Evolutionary conservation across 2,797 vertebrate species (phyloP).

Genomic region (Vultur gryphus): DNA sequence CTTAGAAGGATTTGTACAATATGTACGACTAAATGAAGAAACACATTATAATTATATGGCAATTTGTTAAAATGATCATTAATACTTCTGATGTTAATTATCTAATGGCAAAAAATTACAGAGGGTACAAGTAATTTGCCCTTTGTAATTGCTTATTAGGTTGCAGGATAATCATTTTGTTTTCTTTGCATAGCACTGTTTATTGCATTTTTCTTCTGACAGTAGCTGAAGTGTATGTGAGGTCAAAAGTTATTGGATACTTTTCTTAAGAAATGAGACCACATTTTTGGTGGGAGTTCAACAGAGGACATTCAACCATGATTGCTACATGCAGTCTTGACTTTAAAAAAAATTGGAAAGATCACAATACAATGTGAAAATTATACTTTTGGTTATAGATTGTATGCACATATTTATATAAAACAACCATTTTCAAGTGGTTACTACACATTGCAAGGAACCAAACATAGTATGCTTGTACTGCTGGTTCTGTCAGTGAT

Average conservation of each 20-base stretch:
- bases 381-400: not conserved
- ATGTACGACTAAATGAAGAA: conserved; percentile 28
- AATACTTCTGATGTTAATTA: conserved; percentile 63
- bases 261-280: not conserved
- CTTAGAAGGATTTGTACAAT: conserved; percentile 34
- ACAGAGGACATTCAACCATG: not conserved
- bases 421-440: not conserved
- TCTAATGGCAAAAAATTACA: conserved; percentile 55
- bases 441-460: not conserved
- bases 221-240: not conserved
- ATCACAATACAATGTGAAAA: not conserved
- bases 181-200: conserved; percentile 19
- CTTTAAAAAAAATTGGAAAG: not conserved
- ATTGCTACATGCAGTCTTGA: not conserved
- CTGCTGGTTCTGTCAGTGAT: not conserved
- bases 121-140: conserved; percentile 23
- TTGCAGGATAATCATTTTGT: conserved; percentile 40
- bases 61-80: conserved; percentile 53
- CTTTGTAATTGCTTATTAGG: conserved; percentile 38
- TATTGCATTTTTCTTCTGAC: conserved; percentile 28
- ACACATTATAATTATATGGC: conserved; percentile 39
- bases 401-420: not conserved
- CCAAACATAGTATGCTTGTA: accelerated
- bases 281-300: not conserved
- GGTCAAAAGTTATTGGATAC: not conserved